Evolutionary conservation across 2,113 vertebrate genomes (phyloP).

Genomic region (Myrmecobius fasciatus): DNA sequence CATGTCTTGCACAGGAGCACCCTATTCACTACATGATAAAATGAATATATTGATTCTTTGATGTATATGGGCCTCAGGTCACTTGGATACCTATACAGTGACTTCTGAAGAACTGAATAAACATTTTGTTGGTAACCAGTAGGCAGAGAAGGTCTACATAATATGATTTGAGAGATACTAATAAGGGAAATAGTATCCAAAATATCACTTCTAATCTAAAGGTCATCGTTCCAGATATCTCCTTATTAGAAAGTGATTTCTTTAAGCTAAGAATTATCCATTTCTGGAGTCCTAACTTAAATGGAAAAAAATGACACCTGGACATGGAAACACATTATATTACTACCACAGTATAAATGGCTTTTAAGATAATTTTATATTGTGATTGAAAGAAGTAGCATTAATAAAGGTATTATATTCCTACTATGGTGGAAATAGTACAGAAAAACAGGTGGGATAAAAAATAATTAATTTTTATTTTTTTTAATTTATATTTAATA

Average conservation of each 20-base stretch:
- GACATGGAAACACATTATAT: no score
- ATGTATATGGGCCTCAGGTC: background rate
- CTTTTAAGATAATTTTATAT: no score
- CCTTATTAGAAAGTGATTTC: background rate
- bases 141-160: background rate
- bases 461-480: no score
- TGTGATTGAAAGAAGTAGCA: no score
- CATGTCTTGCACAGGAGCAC: background rate
- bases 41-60: background rate
- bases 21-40: background rate
- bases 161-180: background rate
- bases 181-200: background rate
- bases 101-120: background rate
- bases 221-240: background rate
- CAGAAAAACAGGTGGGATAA: no score
- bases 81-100: no score
- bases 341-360: no score
- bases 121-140: background rate
- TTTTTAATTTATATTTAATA: no score
- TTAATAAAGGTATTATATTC: no score
- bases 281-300: background rate
- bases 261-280: background rate
- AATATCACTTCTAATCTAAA: background rate
- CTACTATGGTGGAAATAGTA: no score
- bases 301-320: background rate